A percentile compares a stretch with the other conserved stretches of the same genome.
Conservation (phyloP, 2,113 vertebrate species). For the Neolamprologus tretocephalus region DNA sequence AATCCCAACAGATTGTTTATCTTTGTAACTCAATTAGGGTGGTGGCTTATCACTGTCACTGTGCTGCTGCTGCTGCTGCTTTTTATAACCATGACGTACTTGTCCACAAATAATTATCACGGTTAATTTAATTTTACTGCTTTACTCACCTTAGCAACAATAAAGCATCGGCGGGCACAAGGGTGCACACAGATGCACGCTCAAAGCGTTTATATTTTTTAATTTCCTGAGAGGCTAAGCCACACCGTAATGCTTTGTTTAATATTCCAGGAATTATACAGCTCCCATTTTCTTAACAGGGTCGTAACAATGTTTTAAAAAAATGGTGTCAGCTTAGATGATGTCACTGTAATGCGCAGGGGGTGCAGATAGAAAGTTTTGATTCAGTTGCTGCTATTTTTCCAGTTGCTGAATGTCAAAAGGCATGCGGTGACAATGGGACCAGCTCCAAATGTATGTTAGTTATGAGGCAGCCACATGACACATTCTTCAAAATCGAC, state of each 20-base stretch:
- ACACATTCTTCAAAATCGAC: neutral
- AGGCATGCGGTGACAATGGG: neutral
- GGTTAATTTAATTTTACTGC: slow-evolving; percentile 30
- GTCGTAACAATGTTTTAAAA: neutral
- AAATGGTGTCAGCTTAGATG: neutral
- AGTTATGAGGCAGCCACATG: neutral
- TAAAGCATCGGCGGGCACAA: neutral
- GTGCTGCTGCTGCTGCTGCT: neutral
- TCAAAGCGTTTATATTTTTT: slow-evolving; percentile 24
- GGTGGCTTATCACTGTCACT: neutral
- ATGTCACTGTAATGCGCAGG: neutral
- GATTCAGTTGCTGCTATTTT: neutral
- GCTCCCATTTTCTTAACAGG: neutral
- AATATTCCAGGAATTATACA: slow-evolving; percentile 11
- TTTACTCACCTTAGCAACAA: neutral
- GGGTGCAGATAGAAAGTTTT: neutral
- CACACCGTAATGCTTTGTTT: neutral
- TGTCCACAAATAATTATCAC: slow-evolving; percentile 1
- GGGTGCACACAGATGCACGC: neutral
- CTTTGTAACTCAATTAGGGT: neutral
- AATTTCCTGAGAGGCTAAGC: slow-evolving; percentile 42
- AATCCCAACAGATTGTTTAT: neutral
- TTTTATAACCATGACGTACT: neutral
- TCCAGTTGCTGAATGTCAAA: neutral
- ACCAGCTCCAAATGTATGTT: neutral